Evolutionary conservation across 1,140 invertebrate genomes (phyloP).

Genomic region (Matsumurasca onukii): DNA sequence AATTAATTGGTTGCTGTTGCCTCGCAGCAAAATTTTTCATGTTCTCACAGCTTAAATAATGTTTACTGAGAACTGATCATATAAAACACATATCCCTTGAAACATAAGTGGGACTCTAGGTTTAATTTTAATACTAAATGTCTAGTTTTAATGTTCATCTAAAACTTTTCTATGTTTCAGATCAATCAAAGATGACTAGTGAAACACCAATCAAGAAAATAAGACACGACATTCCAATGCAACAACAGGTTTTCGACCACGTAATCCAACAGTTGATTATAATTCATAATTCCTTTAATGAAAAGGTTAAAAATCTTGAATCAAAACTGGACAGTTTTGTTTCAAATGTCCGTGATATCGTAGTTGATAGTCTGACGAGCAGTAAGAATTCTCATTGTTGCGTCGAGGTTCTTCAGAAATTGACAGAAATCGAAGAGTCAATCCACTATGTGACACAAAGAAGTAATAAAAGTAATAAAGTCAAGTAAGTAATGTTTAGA

Average conservation of each 20-base stretch:
- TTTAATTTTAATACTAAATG: no score
- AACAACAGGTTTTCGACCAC: background rate
- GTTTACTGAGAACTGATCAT: no score
- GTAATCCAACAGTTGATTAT: slow-evolving; percentile 9
- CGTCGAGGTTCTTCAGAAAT: background rate
- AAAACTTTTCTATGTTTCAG: no score
- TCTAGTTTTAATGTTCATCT: no score
- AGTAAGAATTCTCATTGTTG: background rate
- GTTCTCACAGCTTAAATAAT: no score
- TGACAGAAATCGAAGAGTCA: background rate
- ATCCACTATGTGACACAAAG: background rate
- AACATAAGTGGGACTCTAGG: no score
- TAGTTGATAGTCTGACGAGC: background rate
- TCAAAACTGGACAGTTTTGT: background rate
- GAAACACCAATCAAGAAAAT: no score
- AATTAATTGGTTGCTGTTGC: no score
- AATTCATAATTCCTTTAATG: slow-evolving; percentile 3
- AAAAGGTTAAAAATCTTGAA: background rate
- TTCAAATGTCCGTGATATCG: background rate
- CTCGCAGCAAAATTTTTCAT: no score
- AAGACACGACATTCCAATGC: no score
- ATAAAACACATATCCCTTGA: no score
- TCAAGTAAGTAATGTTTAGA: background rate
- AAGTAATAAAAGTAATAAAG: background rate
- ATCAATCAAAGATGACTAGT: no score